Evolutionary conservation across 1,140 invertebrate genomes (phyloP), one percentile per base, ranked within the genome.

Genomic region (Drosophila takahashii): DNA sequence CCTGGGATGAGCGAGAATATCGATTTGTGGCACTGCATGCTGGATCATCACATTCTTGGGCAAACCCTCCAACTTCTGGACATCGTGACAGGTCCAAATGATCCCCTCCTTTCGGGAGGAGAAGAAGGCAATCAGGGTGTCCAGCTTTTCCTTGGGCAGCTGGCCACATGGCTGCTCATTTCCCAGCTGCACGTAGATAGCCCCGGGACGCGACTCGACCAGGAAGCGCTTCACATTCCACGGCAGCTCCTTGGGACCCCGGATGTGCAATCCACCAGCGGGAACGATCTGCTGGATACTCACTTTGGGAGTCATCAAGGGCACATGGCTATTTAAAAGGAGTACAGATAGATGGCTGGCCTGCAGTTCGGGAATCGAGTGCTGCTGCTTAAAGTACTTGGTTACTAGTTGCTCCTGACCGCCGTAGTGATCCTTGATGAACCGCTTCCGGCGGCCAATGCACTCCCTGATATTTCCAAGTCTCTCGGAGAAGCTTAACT

Each of bases 21-120:
- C 94, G 44, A 93, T 93, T 74, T 95, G 95, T 10, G 94, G 93
- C 36, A 95, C 78, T 90, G 93, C 93, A 70, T 93, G 92, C 29
- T 92, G 79, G 0, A 93, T 90, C 70, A 92, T 84, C 2, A 94
- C 90, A 76, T 94, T 94, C 44, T 90, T 75, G 3, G 93, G 92
- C 44, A 90, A 45, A 50, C 86, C 79, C 4, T 90, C 70, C 0
- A 93, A 56, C 1, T 50, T 74, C 13, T 90, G 89, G 0, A 78
- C 72, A 84, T 94, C 91, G 45, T 92, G 91, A 18, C 91, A 94
- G 54, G 94, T 94, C 93, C 93, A 94, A 8, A 95, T 53, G 9
- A 94, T 84, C 22, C 87, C 89, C 71, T 94, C 92, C 29, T 93
- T 93, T 6, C 94, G 57, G 59, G 92, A 83, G 0, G 78, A 66